Percentiles rank a stretch among this genome's conserved stretches.
phyloP scores from a whole-genome alignment of 2,888 invertebrate genomes.

The Acronicta psi region DNA sequence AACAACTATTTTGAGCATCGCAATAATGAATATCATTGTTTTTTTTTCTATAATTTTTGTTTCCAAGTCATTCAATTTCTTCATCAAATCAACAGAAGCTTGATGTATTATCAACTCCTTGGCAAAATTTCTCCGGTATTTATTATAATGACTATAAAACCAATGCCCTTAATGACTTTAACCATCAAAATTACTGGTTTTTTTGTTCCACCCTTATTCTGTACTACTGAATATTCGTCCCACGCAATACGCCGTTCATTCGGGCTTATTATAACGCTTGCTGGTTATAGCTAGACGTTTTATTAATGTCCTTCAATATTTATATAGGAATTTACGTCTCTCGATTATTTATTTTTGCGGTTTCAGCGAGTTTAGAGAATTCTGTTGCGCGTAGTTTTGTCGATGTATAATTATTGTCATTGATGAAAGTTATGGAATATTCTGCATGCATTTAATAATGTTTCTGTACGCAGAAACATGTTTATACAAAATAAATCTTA shows the following conservation, averaged over 20 bases:
- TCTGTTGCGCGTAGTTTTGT: neutral
- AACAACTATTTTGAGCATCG: too few relatives aligned
- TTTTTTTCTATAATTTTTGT: neutral
- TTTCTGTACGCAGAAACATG: too few relatives aligned
- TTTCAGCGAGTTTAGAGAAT: neutral
- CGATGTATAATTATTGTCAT: neutral
- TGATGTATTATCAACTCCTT: neutral
- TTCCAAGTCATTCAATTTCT: too few relatives aligned
- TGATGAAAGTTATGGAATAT: too few relatives aligned
- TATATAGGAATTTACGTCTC: neutral
- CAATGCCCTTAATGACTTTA: constrained; percentile 36
- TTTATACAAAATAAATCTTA: too few relatives aligned
- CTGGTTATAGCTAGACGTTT: neutral
- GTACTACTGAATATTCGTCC: constrained; percentile 19
- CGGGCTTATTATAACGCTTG: constrained; percentile 1
- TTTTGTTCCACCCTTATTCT: constrained; percentile 21
- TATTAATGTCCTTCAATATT: constrained; percentile 16
- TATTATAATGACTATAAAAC: neutral
- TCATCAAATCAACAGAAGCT: too few relatives aligned
- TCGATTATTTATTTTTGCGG: neutral
- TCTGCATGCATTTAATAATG: too few relatives aligned
- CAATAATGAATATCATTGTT: too few relatives aligned
- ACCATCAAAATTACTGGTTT: constrained; percentile 42
- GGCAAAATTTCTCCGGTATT: neutral
- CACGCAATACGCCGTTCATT: constrained; percentile 33